phyloP scores from a whole-genome alignment of 1,140 invertebrate genomes.

The Ridgeia piscesae region DNA sequence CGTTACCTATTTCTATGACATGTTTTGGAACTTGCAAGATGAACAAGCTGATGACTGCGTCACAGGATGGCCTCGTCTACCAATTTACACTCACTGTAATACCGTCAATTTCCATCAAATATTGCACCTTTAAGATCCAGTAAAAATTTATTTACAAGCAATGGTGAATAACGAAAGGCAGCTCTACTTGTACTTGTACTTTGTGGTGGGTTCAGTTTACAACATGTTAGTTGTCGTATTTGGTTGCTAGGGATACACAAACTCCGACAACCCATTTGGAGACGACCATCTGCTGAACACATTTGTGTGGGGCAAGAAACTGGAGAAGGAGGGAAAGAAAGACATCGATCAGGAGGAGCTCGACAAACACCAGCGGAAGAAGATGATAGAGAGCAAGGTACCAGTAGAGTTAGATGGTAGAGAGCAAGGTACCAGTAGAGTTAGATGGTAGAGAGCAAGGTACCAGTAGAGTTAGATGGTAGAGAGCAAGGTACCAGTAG shows the following conservation, averaged over 20 bases:
- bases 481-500: too few species aligned
- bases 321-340: slow-evolving; percentile 89
- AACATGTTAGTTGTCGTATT: not conserved
- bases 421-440: slow-evolving; percentile 27
- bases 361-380: slow-evolving; percentile 79
- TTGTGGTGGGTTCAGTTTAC: slow-evolving; percentile 11
- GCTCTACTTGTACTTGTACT: not conserved
- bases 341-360: slow-evolving; percentile 79
- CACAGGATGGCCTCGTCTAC: too few species aligned
- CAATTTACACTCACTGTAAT: too few species aligned
- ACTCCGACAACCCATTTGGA: slow-evolving; percentile 97
- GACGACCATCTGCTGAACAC: slow-evolving; percentile 89
- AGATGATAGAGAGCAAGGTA: slow-evolving; percentile 85
- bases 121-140: too few species aligned
- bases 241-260: slow-evolving; percentile 78
- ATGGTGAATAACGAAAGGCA: not conserved
- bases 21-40: too few species aligned
- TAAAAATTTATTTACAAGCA: too few species aligned
- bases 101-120: too few species aligned
- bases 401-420: not conserved
- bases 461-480: too few species aligned
- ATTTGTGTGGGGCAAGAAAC: slow-evolving; percentile 96
- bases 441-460: not conserved
- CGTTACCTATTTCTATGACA: too few species aligned
- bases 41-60: too few species aligned